Conservation (phyloP, 2,113 vertebrate species). For the Microtus oregoni region DNA sequence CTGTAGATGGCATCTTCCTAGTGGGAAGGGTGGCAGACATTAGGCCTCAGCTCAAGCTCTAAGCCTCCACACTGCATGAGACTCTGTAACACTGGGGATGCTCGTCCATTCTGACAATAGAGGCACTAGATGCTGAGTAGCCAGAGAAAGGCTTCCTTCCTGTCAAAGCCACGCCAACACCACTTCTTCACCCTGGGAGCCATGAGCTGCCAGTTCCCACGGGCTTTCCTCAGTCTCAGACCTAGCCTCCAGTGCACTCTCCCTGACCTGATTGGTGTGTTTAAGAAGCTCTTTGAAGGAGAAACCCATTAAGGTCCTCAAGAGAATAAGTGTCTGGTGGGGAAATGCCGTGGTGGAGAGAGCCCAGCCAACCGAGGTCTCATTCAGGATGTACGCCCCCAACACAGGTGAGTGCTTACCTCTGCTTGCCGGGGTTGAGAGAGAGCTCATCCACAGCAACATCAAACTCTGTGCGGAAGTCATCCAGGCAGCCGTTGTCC, state of each 20-base stretch:
- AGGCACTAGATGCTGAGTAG: accelerated
- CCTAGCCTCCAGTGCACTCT: neutral
- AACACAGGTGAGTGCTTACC: slow-evolving; percentile 80
- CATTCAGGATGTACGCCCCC: neutral
- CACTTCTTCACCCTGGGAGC: neutral
- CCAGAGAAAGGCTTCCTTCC: neutral
- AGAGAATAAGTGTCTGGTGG: neutral
- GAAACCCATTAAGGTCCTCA: neutral
- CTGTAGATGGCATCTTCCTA: neutral
- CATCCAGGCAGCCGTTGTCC: slow-evolving; percentile 93
- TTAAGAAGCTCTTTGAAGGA: slow-evolving; percentile 3
- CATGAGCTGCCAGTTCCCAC: neutral
- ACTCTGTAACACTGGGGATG: neutral
- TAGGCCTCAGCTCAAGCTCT: neutral
- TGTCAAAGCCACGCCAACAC: neutral
- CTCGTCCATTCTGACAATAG: neutral
- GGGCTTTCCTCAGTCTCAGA: neutral
- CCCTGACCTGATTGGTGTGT: neutral
- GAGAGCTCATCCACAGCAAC: slow-evolving; percentile 91
- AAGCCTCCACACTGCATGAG: too few relatives aligned
- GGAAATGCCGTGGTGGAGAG: neutral
- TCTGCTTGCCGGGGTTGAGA: slow-evolving; percentile 93
- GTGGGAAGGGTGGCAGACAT: neutral
- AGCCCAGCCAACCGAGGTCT: accelerated
- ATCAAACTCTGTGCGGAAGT: slow-evolving; percentile 93